These are phyloP conservation scores for Nymphalis io DNA, from an alignment of 1,140 invertebrate species.

Conservation along the genomic window DNA sequence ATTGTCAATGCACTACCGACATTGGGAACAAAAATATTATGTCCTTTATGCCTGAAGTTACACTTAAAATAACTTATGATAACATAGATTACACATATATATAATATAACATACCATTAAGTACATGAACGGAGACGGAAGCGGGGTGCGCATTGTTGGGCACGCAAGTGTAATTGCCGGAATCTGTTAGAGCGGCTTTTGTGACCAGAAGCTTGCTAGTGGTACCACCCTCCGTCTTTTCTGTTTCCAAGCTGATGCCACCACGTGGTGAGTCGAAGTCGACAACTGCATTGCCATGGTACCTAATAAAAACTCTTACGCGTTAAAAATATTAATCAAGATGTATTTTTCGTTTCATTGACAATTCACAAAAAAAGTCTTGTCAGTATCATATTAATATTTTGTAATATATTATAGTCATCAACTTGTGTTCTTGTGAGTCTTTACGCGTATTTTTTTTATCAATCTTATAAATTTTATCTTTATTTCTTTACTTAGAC, in stretches of 20 bases:
- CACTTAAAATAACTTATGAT: no score
- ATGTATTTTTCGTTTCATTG: not conserved
- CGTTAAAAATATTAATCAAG: not conserved
- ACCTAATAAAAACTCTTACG: slow-evolving; percentile 70
- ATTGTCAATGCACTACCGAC: no score
- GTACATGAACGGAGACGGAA: slow-evolving; percentile 92
- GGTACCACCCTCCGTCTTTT: slow-evolving; percentile 93
- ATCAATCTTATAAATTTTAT: no score
- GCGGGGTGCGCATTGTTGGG: slow-evolving; percentile 93
- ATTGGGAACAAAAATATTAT: no score
- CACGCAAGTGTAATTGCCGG: slow-evolving; percentile 94
- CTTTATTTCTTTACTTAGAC: no score
- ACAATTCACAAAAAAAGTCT: no score
- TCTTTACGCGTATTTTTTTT: no score
- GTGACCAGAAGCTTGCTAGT: slow-evolving; percentile 94
- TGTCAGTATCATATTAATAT: no score
- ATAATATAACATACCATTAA: slow-evolving; percentile 86
- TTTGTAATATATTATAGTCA: no score
- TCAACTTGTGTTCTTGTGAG: no score
- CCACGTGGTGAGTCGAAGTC: slow-evolving; percentile 93
- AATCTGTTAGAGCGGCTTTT: slow-evolving; percentile 91
- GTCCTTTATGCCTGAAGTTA: no score
- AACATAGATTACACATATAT: not conserved
- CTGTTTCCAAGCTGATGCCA: slow-evolving; percentile 94
- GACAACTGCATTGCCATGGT: slow-evolving; percentile 89